Evolutionary conservation across 2,888 invertebrate species (phyloP).

Genomic region (Odontocolon sp.): DNA sequence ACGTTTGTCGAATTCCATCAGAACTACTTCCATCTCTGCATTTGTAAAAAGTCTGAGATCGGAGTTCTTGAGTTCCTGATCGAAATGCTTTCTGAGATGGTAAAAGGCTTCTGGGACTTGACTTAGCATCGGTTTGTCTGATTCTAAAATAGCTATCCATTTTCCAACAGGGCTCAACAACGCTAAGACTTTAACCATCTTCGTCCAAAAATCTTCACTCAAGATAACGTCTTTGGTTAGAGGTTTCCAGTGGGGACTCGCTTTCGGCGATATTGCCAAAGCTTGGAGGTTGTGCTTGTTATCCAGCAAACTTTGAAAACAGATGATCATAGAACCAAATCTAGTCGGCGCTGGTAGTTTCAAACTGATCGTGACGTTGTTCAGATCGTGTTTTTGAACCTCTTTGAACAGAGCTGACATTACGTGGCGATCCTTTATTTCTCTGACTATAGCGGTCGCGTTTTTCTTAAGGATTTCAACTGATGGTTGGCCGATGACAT

Average conservation of each 20-base stretch:
- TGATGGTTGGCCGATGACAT: not conserved
- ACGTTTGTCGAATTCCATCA: not conserved
- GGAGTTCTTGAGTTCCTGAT: too few species aligned
- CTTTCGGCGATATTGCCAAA: conserved; percentile 13
- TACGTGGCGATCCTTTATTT: conserved; percentile 65
- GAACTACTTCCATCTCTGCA: too few species aligned
- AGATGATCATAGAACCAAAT: conserved; percentile 27
- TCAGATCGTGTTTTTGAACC: conserved; percentile 11
- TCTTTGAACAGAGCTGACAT: conserved; percentile 54
- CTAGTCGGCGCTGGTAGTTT: conserved; percentile 52
- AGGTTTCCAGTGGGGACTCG: not conserved
- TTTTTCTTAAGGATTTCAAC: conserved; percentile 41
- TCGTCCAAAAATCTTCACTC: conserved; percentile 25
- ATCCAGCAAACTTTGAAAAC: conserved; percentile 30
- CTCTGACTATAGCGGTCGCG: conserved; percentile 61
- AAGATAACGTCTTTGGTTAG: conserved; percentile 15
- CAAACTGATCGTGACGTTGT: conserved; percentile 43
- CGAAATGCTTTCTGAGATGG: too few species aligned
- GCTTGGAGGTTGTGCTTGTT: conserved; percentile 46
- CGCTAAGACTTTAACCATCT: not conserved
- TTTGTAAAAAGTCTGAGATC: too few species aligned
- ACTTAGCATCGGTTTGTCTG: not conserved
- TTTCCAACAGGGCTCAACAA: conserved; percentile 31
- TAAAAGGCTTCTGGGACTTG: conserved; percentile 3
- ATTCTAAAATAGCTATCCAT: conserved; percentile 14